These are phyloP conservation scores for Phenganax subtilis DNA, from an alignment of 92 coral and sea anemone genomes.

Conservation along the genomic window DNA sequence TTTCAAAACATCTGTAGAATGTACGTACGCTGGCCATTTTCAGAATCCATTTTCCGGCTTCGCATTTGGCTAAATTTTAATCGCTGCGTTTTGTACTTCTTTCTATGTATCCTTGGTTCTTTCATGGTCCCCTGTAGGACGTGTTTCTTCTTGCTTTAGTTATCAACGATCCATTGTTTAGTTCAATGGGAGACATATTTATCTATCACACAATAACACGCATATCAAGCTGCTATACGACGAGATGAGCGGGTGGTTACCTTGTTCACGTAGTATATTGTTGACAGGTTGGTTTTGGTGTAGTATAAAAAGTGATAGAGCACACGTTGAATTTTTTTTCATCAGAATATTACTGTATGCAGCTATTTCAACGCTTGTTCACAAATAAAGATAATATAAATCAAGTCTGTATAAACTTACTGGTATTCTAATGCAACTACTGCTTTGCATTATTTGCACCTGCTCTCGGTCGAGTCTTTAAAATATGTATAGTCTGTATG, in stretches of 20 bases:
- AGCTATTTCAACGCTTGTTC: too few species aligned
- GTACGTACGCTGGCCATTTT: background rate
- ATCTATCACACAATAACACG: background rate
- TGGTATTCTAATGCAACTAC: too few species aligned
- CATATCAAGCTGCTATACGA: background rate
- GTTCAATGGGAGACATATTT: background rate
- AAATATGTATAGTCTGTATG: too few species aligned
- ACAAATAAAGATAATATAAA: too few species aligned
- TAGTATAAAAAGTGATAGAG: too few species aligned
- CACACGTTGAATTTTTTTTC: too few species aligned
- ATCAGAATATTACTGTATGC: too few species aligned
- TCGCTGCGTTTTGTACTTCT: background rate
- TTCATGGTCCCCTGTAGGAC: background rate
- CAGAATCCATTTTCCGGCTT: background rate
- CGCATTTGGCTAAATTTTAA: background rate
- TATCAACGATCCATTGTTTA: conserved; percentile 27
- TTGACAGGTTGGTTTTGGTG: background rate
- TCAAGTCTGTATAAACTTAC: too few species aligned
- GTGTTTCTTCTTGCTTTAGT: background rate
- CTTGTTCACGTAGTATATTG: conserved; percentile 1
- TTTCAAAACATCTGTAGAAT: conserved; percentile 8
- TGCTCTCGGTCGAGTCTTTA: too few species aligned
- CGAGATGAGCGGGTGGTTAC: background rate
- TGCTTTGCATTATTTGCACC: too few species aligned
- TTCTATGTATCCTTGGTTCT: background rate